These are phyloP conservation scores for Pedionomus torquatus DNA, from an alignment of 2,113 vertebrate species.

Conservation along the genomic window DNA sequence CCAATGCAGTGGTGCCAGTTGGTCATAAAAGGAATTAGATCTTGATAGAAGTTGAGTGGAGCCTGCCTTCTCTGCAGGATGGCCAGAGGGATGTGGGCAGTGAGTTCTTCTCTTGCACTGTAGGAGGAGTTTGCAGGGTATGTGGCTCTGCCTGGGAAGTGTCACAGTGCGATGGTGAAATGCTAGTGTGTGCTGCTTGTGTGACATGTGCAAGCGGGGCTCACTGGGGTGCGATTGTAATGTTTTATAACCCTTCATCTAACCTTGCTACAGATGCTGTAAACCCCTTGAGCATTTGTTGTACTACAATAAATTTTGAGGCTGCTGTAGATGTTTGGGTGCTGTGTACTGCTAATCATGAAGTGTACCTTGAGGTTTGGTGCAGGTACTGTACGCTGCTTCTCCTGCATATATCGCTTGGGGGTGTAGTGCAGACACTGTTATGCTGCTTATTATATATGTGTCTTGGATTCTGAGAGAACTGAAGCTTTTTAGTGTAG, in stretches of 20 bases:
- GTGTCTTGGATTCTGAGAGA: conserved; percentile 50
- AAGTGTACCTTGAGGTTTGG: conserved; percentile 56
- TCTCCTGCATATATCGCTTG: conserved; percentile 52
- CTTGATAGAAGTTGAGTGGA: background rate
- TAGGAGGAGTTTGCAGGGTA: background rate
- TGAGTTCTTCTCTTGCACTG: background rate
- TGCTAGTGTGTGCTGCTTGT: background rate
- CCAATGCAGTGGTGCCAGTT: background rate
- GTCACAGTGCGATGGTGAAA: background rate
- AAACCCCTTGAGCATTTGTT: conserved; percentile 47
- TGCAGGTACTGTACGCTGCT: conserved; percentile 40
- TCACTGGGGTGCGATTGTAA: background rate
- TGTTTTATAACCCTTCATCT: background rate
- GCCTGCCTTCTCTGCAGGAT: background rate
- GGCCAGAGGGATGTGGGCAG: background rate
- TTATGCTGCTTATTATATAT: conserved; percentile 38
- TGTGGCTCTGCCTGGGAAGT: background rate
- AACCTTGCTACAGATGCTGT: conserved; percentile 33
- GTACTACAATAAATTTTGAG: conserved; percentile 3
- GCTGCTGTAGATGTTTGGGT: conserved; percentile 65
- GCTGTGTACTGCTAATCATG: conserved; percentile 58
- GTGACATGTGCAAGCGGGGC: background rate
- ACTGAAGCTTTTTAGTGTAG: conserved; percentile 35
- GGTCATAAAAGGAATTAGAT: background rate
- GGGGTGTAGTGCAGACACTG: conserved; percentile 44